phyloP scores from a whole-genome alignment of 2,888 invertebrate genomes.

The Tetranychus truncatus region DNA sequence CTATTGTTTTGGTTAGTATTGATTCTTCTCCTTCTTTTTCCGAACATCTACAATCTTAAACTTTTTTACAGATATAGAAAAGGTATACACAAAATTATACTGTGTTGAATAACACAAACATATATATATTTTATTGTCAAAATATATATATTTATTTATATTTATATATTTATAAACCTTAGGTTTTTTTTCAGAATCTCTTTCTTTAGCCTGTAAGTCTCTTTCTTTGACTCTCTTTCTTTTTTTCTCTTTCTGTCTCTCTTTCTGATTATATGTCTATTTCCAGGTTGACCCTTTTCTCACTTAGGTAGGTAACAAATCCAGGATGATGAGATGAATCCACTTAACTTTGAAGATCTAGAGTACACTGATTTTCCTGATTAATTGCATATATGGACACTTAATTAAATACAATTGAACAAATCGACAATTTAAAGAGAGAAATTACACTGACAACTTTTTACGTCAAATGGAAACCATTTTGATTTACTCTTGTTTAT shows the following conservation, averaged over 20 bases:
- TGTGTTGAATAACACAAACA: too few relatives aligned
- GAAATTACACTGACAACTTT: background rate
- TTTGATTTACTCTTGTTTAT: background rate
- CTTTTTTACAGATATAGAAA: too few relatives aligned
- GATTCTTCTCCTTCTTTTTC: background rate
- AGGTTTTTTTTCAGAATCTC: background rate
- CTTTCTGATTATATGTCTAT: background rate
- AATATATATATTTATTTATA: too few relatives aligned
- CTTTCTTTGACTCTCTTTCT: conserved; percentile 4
- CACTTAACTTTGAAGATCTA: background rate
- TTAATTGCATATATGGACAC: background rate
- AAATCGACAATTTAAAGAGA: background rate
- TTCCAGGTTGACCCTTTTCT: background rate
- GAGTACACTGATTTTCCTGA: background rate
- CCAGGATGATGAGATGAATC: too few relatives aligned
- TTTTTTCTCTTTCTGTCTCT: conserved; percentile 5
- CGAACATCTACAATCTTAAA: background rate
- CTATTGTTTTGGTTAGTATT: background rate
- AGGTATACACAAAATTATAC: too few relatives aligned
- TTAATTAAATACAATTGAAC: background rate
- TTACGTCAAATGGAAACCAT: background rate
- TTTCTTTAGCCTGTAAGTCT: background rate
- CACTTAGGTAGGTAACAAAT: background rate
- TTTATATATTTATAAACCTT: background rate
- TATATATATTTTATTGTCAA: too few relatives aligned